Evolutionary conservation across 2,888 invertebrate genomes (phyloP).

Genomic region (Rutpela maculata): DNA sequence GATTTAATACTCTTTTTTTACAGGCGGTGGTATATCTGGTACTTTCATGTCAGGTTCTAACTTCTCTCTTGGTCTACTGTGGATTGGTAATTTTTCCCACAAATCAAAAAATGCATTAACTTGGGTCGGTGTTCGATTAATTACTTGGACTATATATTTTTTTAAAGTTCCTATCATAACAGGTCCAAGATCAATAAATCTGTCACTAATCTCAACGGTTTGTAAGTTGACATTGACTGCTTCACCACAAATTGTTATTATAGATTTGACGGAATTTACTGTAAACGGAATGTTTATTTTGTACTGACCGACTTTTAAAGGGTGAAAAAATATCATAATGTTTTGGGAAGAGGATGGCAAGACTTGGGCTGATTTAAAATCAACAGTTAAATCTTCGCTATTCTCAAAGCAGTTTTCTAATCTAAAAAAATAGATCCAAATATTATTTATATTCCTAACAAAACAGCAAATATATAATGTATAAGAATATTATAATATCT

Average conservation of each 20-base stretch:
- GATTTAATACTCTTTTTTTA: slow-evolving; percentile 32
- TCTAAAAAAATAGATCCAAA: slow-evolving; percentile 67
- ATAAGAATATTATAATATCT: too few species aligned
- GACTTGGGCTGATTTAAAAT: slow-evolving; percentile 73
- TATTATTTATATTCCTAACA: background rate
- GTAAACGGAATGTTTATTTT: slow-evolving; percentile 75
- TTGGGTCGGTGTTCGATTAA: slow-evolving; percentile 77
- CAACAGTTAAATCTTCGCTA: slow-evolving; percentile 75
- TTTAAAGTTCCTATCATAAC: slow-evolving; percentile 18
- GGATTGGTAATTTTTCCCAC: slow-evolving; percentile 73
- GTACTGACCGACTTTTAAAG: slow-evolving; percentile 75
- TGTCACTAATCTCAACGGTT: slow-evolving; percentile 70
- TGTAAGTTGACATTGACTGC: slow-evolving; percentile 73
- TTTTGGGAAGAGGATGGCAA: slow-evolving; percentile 72
- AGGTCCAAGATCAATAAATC: slow-evolving; percentile 71
- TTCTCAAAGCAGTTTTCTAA: slow-evolving; percentile 75
- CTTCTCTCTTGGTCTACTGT: slow-evolving; percentile 45
- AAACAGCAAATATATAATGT: background rate
- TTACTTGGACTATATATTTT: slow-evolving; percentile 76
- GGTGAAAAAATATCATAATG: slow-evolving; percentile 77
- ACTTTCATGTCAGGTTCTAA: slow-evolving; percentile 63
- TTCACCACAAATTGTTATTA: slow-evolving; percentile 77
- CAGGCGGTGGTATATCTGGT: slow-evolving; percentile 47
- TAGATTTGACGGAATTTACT: slow-evolving; percentile 76
- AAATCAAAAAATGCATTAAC: slow-evolving; percentile 77